phyloP scores from a whole-genome alignment of 2,888 invertebrate genomes.

The Crocallis elinguaria region DNA sequence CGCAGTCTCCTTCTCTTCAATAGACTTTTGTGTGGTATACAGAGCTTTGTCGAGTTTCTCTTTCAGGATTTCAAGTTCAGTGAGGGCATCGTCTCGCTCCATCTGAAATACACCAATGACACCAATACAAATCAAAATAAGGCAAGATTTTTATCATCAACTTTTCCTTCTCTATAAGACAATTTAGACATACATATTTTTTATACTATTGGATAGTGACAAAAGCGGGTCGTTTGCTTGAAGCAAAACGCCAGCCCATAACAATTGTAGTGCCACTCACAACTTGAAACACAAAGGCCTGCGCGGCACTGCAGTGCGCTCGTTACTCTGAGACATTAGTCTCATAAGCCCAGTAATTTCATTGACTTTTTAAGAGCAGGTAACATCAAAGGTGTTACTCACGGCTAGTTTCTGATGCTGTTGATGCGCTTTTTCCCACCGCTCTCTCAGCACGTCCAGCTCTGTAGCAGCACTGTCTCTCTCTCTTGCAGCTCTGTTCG shows the following conservation, averaged over 20 bases:
- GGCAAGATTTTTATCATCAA: neutral
- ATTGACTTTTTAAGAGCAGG: no score
- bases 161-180: no score
- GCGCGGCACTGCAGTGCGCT: neutral
- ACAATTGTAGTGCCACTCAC: no score
- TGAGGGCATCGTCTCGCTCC: conserved; percentile 93
- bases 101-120: conserved; percentile 79
- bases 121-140: neutral
- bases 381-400: no score
- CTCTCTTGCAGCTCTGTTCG: conserved; percentile 93
- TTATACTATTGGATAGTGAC: no score
- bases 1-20: conserved; percentile 94
- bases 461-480: conserved; percentile 94
- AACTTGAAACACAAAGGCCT: no score
- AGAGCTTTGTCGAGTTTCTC: conserved; percentile 96
- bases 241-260: no score
- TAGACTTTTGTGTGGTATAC: conserved; percentile 91
- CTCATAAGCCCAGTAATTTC: no score
- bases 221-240: no score
- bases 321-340: no score
- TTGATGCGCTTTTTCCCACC: conserved; percentile 94
- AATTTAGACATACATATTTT: no score
- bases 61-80: conserved; percentile 93
- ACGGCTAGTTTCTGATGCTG: conserved; percentile 94
- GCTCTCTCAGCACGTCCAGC: conserved; percentile 93